phyloP scores from a whole-genome alignment of 2,797 vertebrate species.

The Botia kubotai region DNA sequence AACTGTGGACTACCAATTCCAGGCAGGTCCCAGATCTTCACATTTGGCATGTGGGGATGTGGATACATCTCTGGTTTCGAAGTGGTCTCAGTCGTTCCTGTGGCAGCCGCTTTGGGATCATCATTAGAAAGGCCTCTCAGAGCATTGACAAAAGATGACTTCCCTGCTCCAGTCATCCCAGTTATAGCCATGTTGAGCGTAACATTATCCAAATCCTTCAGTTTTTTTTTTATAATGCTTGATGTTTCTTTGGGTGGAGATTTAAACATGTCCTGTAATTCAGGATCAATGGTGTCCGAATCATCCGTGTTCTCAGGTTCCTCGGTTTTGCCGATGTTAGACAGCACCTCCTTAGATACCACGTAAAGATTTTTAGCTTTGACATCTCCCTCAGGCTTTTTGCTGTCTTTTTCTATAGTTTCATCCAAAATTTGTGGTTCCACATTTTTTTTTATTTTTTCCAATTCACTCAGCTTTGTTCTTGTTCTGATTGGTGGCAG shows the following conservation, averaged over 20 bases:
- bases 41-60: slow-evolving; percentile 50
- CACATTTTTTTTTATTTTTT: background rate
- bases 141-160: slow-evolving; percentile 51
- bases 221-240: slow-evolving; percentile 2
- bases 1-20: slow-evolving; percentile 59
- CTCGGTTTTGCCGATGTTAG: background rate
- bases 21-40: slow-evolving; percentile 62
- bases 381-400: background rate
- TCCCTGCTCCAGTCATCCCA: slow-evolving; percentile 51
- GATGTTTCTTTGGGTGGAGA: background rate
- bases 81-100: slow-evolving; percentile 55
- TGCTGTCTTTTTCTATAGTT: background rate
- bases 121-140: slow-evolving; percentile 40
- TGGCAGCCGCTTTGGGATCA: slow-evolving; percentile 41
- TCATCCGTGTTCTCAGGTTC: background rate
- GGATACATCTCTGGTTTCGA: slow-evolving; percentile 32
- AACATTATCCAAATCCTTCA: slow-evolving; percentile 39
- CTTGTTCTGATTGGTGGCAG: background rate
- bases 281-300: background rate
- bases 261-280: background rate
- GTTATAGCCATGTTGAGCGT: slow-evolving; percentile 55
- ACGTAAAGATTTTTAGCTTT: background rate
- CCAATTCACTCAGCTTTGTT: no score
- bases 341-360: background rate
- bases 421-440: background rate